Percentiles rank a stretch among this genome's conserved stretches.
Conservation (phyloP, 2,113 vertebrate genomes). For the Circaetus gallicus region DNA sequence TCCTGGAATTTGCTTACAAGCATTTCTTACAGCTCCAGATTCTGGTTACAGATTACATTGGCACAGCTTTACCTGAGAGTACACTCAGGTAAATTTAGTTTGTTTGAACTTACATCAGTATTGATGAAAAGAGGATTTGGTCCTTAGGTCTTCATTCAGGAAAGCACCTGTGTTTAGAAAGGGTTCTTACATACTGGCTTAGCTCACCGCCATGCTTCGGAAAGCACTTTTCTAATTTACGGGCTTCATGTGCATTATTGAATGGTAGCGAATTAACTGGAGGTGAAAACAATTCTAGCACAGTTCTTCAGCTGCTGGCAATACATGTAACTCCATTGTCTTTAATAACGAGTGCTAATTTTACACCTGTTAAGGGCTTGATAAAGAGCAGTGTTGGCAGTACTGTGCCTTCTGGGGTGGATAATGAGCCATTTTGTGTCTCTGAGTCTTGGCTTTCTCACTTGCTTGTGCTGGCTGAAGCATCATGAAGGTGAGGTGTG, state of each 20-base stretch:
- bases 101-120: background rate
- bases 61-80: background rate
- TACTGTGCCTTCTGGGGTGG: background rate
- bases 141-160: background rate
- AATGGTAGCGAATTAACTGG: slow-evolving; percentile 20
- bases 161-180: background rate
- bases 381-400: slow-evolving; percentile 29
- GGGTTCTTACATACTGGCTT: background rate
- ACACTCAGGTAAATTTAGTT: background rate
- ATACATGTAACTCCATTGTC: slow-evolving; percentile 47
- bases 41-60: background rate
- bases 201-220: background rate
- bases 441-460: background rate
- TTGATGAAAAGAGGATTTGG: background rate
- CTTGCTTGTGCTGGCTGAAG: background rate
- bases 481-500: background rate
- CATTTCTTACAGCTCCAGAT: background rate
- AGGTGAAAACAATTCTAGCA: slow-evolving; percentile 43
- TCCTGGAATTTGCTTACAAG: background rate
- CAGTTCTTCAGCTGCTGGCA: slow-evolving; percentile 58
- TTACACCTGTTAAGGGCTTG: slow-evolving; percentile 61
- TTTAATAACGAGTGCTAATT: slow-evolving; percentile 55
- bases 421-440: slow-evolving; percentile 11
- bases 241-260: background rate
- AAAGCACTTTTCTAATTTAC: slow-evolving; percentile 31